Evolutionary conservation across 2,888 invertebrate genomes (phyloP), one percentile per base, ranked within the genome.

Genomic region (Syrphus vitripennis): DNA sequence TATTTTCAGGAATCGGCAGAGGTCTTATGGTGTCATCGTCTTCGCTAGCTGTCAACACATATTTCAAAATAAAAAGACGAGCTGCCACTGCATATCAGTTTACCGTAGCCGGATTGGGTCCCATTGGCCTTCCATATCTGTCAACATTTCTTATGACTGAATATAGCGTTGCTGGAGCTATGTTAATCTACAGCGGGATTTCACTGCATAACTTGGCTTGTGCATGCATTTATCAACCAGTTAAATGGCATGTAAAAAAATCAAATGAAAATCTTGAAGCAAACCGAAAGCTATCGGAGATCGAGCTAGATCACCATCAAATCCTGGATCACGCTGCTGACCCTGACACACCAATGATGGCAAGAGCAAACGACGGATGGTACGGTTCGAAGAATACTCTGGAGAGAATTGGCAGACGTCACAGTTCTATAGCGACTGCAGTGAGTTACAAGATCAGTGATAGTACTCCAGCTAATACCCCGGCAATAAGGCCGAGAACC

Each of bases 41-140:
- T 88, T 94, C 95, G 12, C 90, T 96, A 86, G 96, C 96, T 2
- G 91, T 96, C 78, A 96, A 96, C 89, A 95, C 96, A 3, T 96
- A 95, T 90, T 96, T 96, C 93, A 95, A 95, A 90, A 93, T 94
- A 69, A 94, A 94, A 90, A 93, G 96, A 90, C 93, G 96, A 90
- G 92, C 95, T 48, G 96, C 96, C 0, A 95, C 95, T 0, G 95
- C 96, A 0, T 92, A 95, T 71, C 95, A 95, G 87, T 95, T 95
- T 94, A 95, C 95, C 0, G 94, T 95, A 0, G 95, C 96, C 3
- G 96, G 95, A 0, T 90, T 96, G 29, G 96, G 96, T 0, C 96
- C 96, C 1, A 95, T 96, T 48, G 89, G 96, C 67, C 95, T 96
- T 94, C 96, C 96, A 3, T 94, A 95, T 88, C 93, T 96, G 24